Evolutionary conservation across 1,140 invertebrate species (phyloP).

Genomic region (Drosophila busckii): DNA sequence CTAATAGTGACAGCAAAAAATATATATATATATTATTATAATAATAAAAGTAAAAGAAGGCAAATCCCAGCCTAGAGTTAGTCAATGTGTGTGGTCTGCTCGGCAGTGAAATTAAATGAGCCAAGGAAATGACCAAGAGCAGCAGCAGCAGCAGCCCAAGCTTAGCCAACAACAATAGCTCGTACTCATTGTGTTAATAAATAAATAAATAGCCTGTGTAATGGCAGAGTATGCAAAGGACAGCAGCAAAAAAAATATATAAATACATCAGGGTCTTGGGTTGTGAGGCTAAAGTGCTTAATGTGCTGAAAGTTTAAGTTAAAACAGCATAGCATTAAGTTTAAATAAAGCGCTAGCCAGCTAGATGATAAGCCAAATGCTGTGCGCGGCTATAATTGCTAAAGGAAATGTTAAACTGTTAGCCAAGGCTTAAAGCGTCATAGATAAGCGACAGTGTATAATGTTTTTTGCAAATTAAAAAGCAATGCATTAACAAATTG

Average conservation of each 20-base stretch:
- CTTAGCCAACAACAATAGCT: background rate
- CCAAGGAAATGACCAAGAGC: conserved; percentile 31
- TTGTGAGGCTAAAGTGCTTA: conserved; percentile 52
- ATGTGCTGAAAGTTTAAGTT: conserved; percentile 53
- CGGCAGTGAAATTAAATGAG: conserved; percentile 38
- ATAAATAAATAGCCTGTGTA: conserved; percentile 66
- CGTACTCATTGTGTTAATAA: conserved; percentile 69
- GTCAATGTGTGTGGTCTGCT: conserved; percentile 55
- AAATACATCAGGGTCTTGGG: conserved; percentile 60
- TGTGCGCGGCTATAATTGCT: conserved; percentile 17
- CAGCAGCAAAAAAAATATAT: conserved; percentile 19
- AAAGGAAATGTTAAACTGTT: conserved; percentile 17
- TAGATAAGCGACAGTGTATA: background rate
- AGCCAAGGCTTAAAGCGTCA: too few relatives aligned
- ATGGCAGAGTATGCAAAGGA: conserved; percentile 50
- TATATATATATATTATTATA: too few relatives aligned
- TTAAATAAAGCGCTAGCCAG: conserved; percentile 27
- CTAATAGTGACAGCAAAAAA: conserved; percentile 36
- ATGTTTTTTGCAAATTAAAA: conserved; percentile 9
- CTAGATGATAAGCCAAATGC: conserved; percentile 26
- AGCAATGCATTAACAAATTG: conserved; percentile 4
- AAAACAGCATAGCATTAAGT: conserved; percentile 46
- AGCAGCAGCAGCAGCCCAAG: conserved; percentile 7
- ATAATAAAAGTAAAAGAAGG: too few relatives aligned
- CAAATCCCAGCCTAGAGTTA: conserved; percentile 4